Evolutionary conservation across 2,888 invertebrate genomes (phyloP), one percentile per base, ranked within the genome.

Genomic region (Himalopsyche tibetana): DNA sequence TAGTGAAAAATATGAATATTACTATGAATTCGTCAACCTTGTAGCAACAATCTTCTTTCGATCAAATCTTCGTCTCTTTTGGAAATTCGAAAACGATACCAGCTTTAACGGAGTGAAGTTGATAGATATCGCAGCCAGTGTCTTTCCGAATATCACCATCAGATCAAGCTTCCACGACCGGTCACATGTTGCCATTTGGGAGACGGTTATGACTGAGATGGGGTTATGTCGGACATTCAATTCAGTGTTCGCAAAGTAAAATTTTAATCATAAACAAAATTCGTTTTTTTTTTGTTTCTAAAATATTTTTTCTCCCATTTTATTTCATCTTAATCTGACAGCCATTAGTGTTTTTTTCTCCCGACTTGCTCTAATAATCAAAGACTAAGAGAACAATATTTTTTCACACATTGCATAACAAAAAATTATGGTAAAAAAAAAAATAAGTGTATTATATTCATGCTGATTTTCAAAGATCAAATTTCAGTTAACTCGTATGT

Each of bases 31-130:
- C 89, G 89, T 93, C 0, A 91, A 92, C 87, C 90, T 93, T 86
- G 90, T 93, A 0, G 90, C 93, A 0, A 93, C 92, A 79, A 91
- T 93, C 2, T 93, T 93, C 0, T 93, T 93, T 89, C 89, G 93
- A 2, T 80, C 91, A 11, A 93, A 93, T 86, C 88, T 96, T 88
- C 94, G 96, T 90, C 93, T 96, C 91, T 96, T 96, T 90, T 94
- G 96, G 91, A 95, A 95, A 91, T 94, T 94, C 74, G 96, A 96
- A 91, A 91, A 92, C 4, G 94, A 95, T 63, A 93, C 94, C 6
- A 93, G 94, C 0, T 94, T 95, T 88, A 93, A 94, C 88, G 92
- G 94, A 89, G 92, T 93, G 88, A 91, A 94, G 88, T 91, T 94
- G 87, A 91, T 94, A 86, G 74, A 74, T 17, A 80, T 88, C 5